Evolutionary conservation across 2,113 vertebrate species (phyloP).

Genomic region (Melanerpes formicivorus): DNA sequence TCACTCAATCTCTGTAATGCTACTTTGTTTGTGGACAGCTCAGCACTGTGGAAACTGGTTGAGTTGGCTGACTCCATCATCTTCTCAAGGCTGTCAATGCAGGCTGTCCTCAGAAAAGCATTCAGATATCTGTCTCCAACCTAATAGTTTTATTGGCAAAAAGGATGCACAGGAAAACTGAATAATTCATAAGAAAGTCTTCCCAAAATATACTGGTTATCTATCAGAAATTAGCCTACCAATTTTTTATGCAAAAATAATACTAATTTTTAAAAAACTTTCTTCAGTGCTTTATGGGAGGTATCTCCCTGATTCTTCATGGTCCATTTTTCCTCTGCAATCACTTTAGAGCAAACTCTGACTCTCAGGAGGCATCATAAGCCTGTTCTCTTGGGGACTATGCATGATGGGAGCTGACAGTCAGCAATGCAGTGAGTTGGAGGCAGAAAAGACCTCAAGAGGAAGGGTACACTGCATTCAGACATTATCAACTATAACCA

Average conservation of each 20-base stretch:
- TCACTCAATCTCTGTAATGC: neutral
- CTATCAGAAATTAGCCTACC: neutral
- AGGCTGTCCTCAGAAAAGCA: neutral
- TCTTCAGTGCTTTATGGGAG: neutral
- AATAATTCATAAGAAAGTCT: conserved; percentile 24
- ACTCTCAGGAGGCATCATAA: neutral
- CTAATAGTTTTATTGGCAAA: conserved; percentile 51
- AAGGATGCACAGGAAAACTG: neutral
- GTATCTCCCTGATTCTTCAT: neutral
- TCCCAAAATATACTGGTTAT: neutral
- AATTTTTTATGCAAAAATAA: neutral
- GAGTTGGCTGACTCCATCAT: conserved; percentile 20
- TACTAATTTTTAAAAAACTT: neutral
- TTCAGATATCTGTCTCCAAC: conserved; percentile 28
- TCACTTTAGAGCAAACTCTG: neutral
- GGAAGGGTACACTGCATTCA: neutral
- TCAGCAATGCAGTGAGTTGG: neutral
- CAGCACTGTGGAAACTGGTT: conserved; percentile 12
- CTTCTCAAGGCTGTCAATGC: neutral
- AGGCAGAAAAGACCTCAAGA: neutral
- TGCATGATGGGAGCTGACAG: neutral
- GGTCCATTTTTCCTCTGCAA: neutral
- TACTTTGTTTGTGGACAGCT: conserved; percentile 32
- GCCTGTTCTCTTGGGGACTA: neutral
- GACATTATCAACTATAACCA: neutral